Base-by-base conservation (phyloP, 2,113 vertebrate species). In the Lanius collurio region DNA sequence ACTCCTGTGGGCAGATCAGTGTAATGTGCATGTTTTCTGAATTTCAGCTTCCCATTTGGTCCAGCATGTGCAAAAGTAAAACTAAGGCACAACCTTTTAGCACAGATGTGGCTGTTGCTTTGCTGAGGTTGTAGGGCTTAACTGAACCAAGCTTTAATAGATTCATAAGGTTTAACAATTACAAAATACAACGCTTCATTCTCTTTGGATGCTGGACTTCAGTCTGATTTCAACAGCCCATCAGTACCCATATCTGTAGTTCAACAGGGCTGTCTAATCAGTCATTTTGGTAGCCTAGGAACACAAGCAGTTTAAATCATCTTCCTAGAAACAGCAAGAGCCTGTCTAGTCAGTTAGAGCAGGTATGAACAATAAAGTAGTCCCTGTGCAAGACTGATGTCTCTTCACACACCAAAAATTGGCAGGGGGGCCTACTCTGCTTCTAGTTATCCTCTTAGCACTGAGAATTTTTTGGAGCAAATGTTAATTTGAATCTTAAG, bases 401-500 rank as follows among this genome's bases (percentile, higher is more conserved):
- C 60, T 71, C 69, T 53, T 63, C 52, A n/a, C 5, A 69, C 20
- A 44, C 10, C 52, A 7, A 65, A 67, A 83, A 82, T 8, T 10
- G 12, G 53, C 37, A 4, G 13, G 19, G 11, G 24, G 8, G 3
- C 8, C 62, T 21, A 64, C 41, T 68, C 52, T 78, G 33, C 49
- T 44, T 75, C 24, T 27, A n/a, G 13, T 44, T 63, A 83, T 39
- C 26, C 49, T 83, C 63, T 89, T 42, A 89, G 31, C n/a, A 49
- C 21, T n/a, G 65, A 33, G 7, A 27, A 9, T 9, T 55, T 57
- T 91, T 83, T 63, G 8, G 17, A 78, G 20, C 42, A 91, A 94
- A 89, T 0, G 9, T 37, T 94, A 63, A 95, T 91, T 68, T 92
- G 28, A 76, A 89, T 91, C 91, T 94, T 87, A 89, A 92, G 59